Evolutionary conservation across 2,888 invertebrate genomes (phyloP).

Genomic region (Dorcus hopei): DNA sequence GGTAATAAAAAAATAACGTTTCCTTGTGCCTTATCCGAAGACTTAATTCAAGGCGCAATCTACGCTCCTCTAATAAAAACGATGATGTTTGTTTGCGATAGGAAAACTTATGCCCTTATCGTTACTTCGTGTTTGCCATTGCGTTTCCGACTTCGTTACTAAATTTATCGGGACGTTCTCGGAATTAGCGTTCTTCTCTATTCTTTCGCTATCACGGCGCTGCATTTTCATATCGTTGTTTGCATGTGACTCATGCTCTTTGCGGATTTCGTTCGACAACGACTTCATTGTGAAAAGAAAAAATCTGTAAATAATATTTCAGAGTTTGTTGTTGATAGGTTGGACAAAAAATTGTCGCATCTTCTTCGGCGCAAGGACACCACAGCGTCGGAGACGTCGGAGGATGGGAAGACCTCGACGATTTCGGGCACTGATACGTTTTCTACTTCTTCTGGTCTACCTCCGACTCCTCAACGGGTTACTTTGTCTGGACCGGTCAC

Average conservation of each 20-base stretch:
- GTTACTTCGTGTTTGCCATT: neutral
- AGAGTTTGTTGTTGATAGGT: slow-evolving; percentile 42
- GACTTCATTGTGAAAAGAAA: no score
- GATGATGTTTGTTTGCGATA: neutral
- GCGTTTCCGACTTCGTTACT: neutral
- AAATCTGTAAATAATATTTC: no score
- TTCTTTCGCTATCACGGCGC: no score
- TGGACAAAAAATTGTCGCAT: slow-evolving; percentile 59
- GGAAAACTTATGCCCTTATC: neutral
- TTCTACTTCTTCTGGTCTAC: slow-evolving; percentile 27
- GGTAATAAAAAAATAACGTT: neutral
- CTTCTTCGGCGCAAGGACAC: slow-evolving; percentile 43
- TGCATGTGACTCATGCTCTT: no score
- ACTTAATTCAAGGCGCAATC: slow-evolving; percentile 1
- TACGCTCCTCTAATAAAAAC: neutral
- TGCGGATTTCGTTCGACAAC: no score
- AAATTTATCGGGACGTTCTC: no score
- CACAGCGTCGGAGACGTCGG: slow-evolving; percentile 38
- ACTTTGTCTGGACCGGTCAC: slow-evolving; percentile 62
- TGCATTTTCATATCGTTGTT: no score
- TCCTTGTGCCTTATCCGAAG: neutral
- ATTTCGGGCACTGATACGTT: slow-evolving; percentile 35
- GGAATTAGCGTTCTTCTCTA: no score
- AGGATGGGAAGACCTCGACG: slow-evolving; percentile 40
- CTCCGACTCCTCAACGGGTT: slow-evolving; percentile 35